Base-by-base conservation (phyloP, 2,888 invertebrate genomes). In the Lapara coniferarum region DNA sequence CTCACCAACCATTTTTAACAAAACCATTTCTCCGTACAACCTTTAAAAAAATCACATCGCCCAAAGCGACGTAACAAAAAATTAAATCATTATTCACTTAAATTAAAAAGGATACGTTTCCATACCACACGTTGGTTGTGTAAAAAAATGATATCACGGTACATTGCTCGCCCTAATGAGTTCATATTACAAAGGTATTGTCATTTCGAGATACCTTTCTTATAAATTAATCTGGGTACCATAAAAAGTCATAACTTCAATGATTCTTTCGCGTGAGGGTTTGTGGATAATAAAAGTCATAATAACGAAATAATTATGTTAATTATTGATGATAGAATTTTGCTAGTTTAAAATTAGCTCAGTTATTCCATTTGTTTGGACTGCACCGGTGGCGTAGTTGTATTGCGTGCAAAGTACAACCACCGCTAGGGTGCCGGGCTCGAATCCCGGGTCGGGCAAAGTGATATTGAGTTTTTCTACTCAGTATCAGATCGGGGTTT, bases 101-200 rank as follows among this genome's bases (percentile, higher is more conserved):
- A 63, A 49, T 19, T 49, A 46, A 49, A 19, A 63, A 63, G 5
- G 19, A 56, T 56, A 19, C 44, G 16, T 46, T 44, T 59, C 12
- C 44, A 16, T 53, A 55, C 19, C 55, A 55, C 55, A 55, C 55
- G 19, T 55, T 19, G 19, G 19, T 55, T 49, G 49, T 49, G 8
- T 2, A 63, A 58, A 63, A 59, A 63, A 63, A 63, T 63, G 63
- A 49, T 63, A 19, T 19, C 63, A 49, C 63, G 46, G 19, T 63
- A 46, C 63, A 63, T 63, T 63, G 49, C 46, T 19, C 63, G 49
- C 19, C 13, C 46, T 63, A 63, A 63, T 63, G 46, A 19, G 14
- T 10, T 10, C 55, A 19, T 37, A 37, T 25, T 57, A 57, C 19
- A 63, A 46, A 10, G 46, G 49, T 49, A 19, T 16, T 46, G 46